Conservation (phyloP, 2,797 vertebrate genomes). For the Sebastes taczanowskii region DNA sequence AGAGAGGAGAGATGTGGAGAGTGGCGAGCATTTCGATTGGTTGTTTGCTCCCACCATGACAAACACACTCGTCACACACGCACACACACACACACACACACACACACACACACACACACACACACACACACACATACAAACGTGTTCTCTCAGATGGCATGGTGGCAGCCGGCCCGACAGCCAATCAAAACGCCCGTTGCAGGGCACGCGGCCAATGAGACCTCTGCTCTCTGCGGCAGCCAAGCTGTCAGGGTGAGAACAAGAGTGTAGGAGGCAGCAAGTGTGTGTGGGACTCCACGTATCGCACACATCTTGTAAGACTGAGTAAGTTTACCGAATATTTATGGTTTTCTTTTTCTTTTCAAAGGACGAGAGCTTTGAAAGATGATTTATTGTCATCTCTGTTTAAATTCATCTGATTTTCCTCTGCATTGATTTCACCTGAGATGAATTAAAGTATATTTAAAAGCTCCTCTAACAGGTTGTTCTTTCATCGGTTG, state of each 20-base stretch:
- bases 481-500: neutral
- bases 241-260: slow-evolving; percentile 67
- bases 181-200: slow-evolving; percentile 61
- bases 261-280: slow-evolving; percentile 44
- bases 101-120: neutral
- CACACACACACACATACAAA: slow-evolving; percentile 2
- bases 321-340: neutral
- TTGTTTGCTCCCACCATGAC: slow-evolving; percentile 19
- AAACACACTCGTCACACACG: slow-evolving; percentile 10
- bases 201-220: slow-evolving; percentile 64
- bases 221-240: slow-evolving; percentile 60
- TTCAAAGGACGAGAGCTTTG: neutral
- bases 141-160: slow-evolving; percentile 52
- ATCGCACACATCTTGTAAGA: neutral
- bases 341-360: neutral
- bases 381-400: neutral
- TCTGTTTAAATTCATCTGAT: neutral
- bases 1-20: neutral
- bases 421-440: neutral
- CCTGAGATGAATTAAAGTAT: neutral
- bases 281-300: neutral
- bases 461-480: neutral
- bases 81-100: neutral
- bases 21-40: neutral
- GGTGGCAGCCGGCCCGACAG: slow-evolving; percentile 54